A percentile compares a stretch with the other conserved stretches of the same genome.
Evolutionary conservation across 2,797 vertebrate genomes (phyloP).

Genomic region (Parotocinclus haroldoi): DNA sequence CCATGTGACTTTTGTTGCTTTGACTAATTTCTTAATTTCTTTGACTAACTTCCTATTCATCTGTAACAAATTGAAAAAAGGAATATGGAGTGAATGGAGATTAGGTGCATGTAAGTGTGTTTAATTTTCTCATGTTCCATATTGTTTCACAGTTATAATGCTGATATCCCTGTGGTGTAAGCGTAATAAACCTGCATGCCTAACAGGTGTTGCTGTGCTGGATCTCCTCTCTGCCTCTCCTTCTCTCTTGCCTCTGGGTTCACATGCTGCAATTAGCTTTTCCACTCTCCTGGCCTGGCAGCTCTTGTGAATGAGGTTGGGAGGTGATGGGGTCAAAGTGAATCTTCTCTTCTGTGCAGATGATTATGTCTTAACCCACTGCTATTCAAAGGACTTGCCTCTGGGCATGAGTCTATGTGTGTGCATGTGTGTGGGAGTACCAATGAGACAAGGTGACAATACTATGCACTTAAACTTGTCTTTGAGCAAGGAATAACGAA

Average conservation of each 20-base stretch:
- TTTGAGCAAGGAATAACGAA: constrained; percentile 33
- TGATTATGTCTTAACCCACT: constrained; percentile 76
- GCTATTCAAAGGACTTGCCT: constrained; percentile 70
- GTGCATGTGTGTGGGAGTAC: constrained; percentile 11
- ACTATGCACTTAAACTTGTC: constrained; percentile 35
- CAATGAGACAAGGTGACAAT: constrained; percentile 16
- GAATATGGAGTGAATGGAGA: too few species aligned
- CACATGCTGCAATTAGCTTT: constrained; percentile 72
- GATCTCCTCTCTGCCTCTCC: constrained; percentile 52
- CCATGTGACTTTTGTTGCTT: too few species aligned
- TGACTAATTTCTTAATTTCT: too few species aligned
- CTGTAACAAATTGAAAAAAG: too few species aligned
- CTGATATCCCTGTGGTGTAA: too few species aligned
- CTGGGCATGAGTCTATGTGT: constrained; percentile 63
- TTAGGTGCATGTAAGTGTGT: background rate
- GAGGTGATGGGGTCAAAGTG: constrained; percentile 72
- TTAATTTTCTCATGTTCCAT: constrained; percentile 3
- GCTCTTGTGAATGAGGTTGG: constrained; percentile 61
- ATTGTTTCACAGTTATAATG: constrained; percentile 7
- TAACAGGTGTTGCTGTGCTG: constrained; percentile 24
- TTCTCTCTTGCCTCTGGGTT: constrained; percentile 72
- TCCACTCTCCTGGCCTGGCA: constrained; percentile 61
- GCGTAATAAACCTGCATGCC: constrained; percentile 7
- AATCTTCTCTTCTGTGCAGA: constrained; percentile 70
- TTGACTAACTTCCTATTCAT: too few species aligned